Conservation (phyloP, 1,140 invertebrate genomes). For the Littorina saxatilis region DNA sequence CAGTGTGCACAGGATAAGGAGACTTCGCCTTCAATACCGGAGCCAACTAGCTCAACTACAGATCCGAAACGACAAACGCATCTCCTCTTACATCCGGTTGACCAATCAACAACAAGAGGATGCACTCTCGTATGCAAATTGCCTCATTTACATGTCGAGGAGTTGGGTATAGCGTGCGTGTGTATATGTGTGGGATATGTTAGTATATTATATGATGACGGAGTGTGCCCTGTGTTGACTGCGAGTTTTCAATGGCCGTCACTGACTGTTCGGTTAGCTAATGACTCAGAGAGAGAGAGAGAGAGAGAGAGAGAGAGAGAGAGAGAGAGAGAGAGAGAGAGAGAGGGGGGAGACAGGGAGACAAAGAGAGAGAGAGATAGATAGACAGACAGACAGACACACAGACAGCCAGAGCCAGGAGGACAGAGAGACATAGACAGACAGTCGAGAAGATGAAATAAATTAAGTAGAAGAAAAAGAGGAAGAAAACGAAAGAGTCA, state of each 20-base stretch:
- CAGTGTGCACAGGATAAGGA: background rate
- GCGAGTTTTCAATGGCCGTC: background rate
- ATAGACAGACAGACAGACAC: too few species aligned
- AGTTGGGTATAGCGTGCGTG: background rate
- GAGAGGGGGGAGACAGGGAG: background rate
- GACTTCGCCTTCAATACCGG: background rate
- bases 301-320: background rate
- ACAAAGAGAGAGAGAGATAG: background rate
- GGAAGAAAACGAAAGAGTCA: background rate
- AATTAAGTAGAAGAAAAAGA: background rate
- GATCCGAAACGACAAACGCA: slow-evolving; percentile 33
- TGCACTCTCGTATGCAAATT: slow-evolving; percentile 19
- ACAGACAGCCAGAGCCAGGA: background rate
- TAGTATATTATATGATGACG: background rate
- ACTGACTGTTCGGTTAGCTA: background rate
- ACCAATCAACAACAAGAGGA: slow-evolving; percentile 34
- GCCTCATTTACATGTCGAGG: background rate
- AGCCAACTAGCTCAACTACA: background rate
- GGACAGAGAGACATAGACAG: background rate
- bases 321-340: background rate
- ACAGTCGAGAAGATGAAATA: background rate
- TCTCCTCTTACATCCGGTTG: slow-evolving; percentile 35
- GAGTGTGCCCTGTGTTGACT: background rate
- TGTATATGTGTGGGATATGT: background rate
- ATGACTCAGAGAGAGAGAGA: background rate